Base-by-base conservation (phyloP, 2,113 vertebrate species). In the Pogonocichla stellata region DNA sequence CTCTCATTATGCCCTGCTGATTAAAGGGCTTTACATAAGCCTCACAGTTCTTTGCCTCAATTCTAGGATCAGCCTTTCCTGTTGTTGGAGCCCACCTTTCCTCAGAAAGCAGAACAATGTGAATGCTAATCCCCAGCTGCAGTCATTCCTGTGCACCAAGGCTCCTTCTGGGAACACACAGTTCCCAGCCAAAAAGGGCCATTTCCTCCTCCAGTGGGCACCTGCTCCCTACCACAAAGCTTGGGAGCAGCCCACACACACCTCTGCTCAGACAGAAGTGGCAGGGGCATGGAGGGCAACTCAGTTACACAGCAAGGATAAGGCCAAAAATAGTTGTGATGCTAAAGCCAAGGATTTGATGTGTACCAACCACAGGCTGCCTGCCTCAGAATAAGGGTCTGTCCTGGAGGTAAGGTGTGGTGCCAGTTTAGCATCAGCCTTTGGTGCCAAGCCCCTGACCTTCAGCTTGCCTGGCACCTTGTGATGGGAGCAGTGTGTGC, bases 11-110 rank as follows among this genome's bases (percentile, higher is more conserved):
- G 50, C 86, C 60, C 13, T 0, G 4, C 81, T 66, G 83, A 91
- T 91, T 93, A 87, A 88, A 81, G 57, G 67, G 89, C 84, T 91
- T 93, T 94, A 56, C 47, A 22, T 75, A 88, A 94, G 84, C 85
- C 85, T 75, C 8, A 0, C 4, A 60, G 28, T 56, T 54, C 90
- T 82, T 47, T 80, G 45, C 67, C 62, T 91, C 93, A 81, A 1
- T 66, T 87, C 34, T 31, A 25, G 60, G 72, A 80, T 88, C 80
- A 94, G 75, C 57, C 51, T 75, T 58, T 58, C 38, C 58, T 56
- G 47, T 47, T 80, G 80, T 0, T 80, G 29, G 38, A 94, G 45
- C 58, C 90, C 84, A 95, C 58, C 89, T 90, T 70, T 48, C 19
- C 83, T 62, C 6, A 16, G 77, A 62, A 72, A 80, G 50, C 72